Evolutionary conservation across 2,113 vertebrate genomes (phyloP).

Genomic region (Brevimyrus niger): DNA sequence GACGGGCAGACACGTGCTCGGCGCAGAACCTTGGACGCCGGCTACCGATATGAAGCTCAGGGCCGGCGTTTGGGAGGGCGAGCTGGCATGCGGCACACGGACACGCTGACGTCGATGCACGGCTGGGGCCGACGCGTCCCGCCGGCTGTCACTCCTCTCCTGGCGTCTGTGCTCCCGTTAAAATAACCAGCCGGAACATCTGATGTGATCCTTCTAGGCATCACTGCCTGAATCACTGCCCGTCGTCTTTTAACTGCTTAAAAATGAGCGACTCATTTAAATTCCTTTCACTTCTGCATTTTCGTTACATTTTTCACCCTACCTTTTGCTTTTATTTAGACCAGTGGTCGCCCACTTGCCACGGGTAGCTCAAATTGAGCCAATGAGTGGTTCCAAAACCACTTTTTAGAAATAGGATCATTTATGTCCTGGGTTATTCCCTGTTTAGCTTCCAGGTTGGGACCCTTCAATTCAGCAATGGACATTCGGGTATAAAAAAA

Average conservation of each 20-base stretch:
- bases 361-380: not conserved
- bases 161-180: not conserved
- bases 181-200: not conserved
- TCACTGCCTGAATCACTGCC: not conserved
- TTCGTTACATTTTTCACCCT: not conserved
- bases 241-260: not conserved
- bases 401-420: not conserved
- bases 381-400: not conserved
- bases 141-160: not conserved
- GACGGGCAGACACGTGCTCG: not conserved
- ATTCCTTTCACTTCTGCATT: not conserved
- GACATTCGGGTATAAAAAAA: not conserved
- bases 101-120: not conserved
- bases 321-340: not conserved
- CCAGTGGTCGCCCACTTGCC: not conserved
- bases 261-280: not conserved
- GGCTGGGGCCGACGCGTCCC: not conserved
- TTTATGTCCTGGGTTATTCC: not conserved
- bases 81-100: not conserved
- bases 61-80: not conserved
- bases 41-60: not conserved
- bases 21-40: not conserved
- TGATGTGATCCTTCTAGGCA: not conserved
- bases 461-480: not conserved
- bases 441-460: not conserved